Evolutionary conservation across 2,888 invertebrate species (phyloP), one percentile per base, ranked within the genome.

Genomic region (Gnatocerus cornutus): DNA sequence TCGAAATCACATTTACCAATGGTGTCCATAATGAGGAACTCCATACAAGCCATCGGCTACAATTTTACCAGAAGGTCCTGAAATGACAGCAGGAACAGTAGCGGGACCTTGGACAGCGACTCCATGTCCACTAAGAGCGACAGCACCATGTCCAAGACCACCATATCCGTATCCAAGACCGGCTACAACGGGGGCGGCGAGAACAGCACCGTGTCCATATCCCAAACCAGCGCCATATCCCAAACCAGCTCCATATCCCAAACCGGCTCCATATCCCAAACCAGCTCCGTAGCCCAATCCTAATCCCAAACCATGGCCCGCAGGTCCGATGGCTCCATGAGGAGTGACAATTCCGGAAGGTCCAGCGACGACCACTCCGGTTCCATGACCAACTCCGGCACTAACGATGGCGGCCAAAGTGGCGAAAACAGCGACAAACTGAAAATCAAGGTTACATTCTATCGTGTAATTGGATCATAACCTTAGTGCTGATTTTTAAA

Each of bases 21-120:
- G 21, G 13, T 56, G 45, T 16, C 79, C 80, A 53, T 43, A 37
- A 68, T 78, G 79, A 84, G 56, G 80, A 73, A 82, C 30, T 62
- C 81, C 82, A 73, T 81, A 78, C 78, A 85, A 33, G 80, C 86
- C 74, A 75, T 84, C 71, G 82, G 87, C 78, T 14, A 73, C 75
- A 41, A 81, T 73, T 59, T 76, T 74, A 55, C 81, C 81, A 48
- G 81, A 71, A 30, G 81, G 81, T 55, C 81, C 81, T 8, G 77
- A 69, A 61, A 81, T 80, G 52, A 76, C 74, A 41, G 76, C 81
- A 13, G 80, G 81, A 10, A 78, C 80, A 48, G 81, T 79, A 55
- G 70, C 74, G 4, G 80, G 80, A 45, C 81, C 80, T 13, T 68
- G 71, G n/a, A 80, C 77, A 5, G 76, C 68, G 3, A 78, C 78